Evolutionary conservation across 2,113 vertebrate species (phyloP).

Genomic region (Manacus vitellinus): DNA sequence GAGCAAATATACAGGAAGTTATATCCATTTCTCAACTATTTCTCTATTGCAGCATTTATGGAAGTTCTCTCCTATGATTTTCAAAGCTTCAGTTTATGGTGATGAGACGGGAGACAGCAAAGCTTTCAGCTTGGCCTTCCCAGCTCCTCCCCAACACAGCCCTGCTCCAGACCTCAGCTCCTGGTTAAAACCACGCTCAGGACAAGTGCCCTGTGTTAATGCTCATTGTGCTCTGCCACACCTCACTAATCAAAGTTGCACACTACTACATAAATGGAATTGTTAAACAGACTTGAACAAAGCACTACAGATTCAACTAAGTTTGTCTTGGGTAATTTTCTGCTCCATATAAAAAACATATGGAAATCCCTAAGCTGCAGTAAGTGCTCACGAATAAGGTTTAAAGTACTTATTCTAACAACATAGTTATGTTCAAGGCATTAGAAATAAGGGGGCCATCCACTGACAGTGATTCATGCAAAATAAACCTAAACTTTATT

Average conservation of each 20-base stretch:
- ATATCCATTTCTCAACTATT: not conserved
- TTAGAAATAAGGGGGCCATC: conserved; percentile 64
- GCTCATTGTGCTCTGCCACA: conserved; percentile 7
- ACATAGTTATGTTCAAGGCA: conserved; percentile 56
- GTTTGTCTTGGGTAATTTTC: not conserved
- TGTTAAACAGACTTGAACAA: conserved; percentile 16
- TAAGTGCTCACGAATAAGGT: conserved; percentile 74
- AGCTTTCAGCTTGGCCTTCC: not conserved
- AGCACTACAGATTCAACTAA: conserved; percentile 14
- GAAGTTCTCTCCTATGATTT: conserved; percentile 21
- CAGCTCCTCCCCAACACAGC: not conserved
- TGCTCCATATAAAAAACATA: conserved; percentile 25
- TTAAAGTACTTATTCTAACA: conserved; percentile 66
- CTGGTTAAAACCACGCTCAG: not conserved
- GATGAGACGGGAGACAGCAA: conserved; percentile 30
- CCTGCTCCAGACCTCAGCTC: not conserved
- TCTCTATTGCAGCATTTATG: conserved; percentile 21
- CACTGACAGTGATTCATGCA: conserved; percentile 73
- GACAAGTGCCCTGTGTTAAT: not conserved
- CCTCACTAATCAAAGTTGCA: conserved; percentile 33
- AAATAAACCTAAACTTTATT: conserved; percentile 73
- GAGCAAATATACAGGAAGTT: not conserved
- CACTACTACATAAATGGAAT: conserved; percentile 20
- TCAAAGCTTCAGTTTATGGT: not conserved
- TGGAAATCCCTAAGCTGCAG: conserved; percentile 5